Evolutionary conservation across 2,888 invertebrate genomes (phyloP).

Genomic region (Apeira syringaria): DNA sequence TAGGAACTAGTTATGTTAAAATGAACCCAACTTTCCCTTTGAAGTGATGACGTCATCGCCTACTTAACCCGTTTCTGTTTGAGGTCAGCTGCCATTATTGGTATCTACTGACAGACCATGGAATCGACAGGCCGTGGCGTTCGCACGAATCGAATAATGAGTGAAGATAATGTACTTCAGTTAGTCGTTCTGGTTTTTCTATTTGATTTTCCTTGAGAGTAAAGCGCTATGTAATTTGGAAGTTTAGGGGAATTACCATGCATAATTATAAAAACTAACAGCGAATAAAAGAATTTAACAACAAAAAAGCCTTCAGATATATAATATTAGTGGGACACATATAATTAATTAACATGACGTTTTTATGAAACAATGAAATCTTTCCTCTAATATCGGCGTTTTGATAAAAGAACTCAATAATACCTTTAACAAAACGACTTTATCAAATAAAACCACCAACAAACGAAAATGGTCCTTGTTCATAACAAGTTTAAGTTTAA

Average conservation of each 20-base stretch:
- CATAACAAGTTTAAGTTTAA: no score
- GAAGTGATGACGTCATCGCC: slow-evolving; percentile 19
- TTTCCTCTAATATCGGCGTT: no score
- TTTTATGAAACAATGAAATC: no score
- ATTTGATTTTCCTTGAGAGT: background rate
- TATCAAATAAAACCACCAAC: no score
- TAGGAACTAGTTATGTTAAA: background rate
- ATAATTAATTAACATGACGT: no score
- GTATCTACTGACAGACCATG: slow-evolving; percentile 32
- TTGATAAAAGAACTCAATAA: no score
- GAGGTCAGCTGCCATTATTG: slow-evolving; percentile 52
- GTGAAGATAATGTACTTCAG: slow-evolving; percentile 20
- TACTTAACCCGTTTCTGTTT: slow-evolving; percentile 30
- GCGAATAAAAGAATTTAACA: no score
- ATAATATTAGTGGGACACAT: no score
- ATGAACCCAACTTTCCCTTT: slow-evolving; percentile 18
- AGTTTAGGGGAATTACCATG: background rate
- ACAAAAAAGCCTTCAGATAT: no score
- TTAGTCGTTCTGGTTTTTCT: slow-evolving; percentile 4
- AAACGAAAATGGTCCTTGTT: no score
- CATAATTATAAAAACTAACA: background rate
- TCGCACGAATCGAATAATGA: slow-evolving; percentile 44
- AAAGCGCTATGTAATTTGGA: background rate
- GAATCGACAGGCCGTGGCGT: slow-evolving; percentile 41
- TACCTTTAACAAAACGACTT: no score